Evolutionary conservation across 2,797 vertebrate genomes (phyloP).

Genomic region (Acanthurus tractus): DNA sequence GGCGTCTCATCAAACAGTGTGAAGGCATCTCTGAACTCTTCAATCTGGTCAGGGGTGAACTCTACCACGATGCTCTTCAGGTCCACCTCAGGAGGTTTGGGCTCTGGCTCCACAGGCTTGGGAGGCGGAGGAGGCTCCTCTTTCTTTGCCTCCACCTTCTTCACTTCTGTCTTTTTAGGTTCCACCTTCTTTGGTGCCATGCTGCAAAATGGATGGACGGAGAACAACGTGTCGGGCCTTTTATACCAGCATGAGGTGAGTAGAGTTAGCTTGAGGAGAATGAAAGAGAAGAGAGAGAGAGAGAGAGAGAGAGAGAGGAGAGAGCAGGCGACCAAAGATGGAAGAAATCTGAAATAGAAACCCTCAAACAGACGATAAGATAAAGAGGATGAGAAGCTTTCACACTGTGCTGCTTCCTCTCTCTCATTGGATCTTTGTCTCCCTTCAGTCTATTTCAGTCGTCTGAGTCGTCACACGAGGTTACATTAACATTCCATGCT

Average conservation of each 20-base stretch:
- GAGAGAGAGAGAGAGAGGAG: constrained; percentile 18
- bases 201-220: not conserved
- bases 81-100: constrained; percentile 87
- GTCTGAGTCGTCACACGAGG: not conserved
- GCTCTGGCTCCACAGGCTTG: constrained; percentile 71
- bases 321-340: constrained; percentile 61
- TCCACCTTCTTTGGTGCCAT: constrained; percentile 89
- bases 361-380: constrained; percentile 47
- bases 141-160: constrained; percentile 79
- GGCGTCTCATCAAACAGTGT: constrained; percentile 93
- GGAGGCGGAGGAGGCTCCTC: constrained; percentile 76
- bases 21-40: constrained; percentile 96
- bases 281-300: not conserved
- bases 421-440: not conserved
- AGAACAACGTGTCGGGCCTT: not conserved
- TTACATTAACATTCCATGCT: constrained; percentile 61
- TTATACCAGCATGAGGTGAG: constrained; percentile 42
- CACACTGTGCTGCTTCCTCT: too few relatives aligned
- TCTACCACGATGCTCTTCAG: constrained; percentile 89
- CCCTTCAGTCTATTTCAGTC: constrained; percentile 23
- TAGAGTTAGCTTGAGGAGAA: not conserved
- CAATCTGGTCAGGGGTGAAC: constrained; percentile 81
- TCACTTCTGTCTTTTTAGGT: constrained; percentile 83
- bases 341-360: constrained; percentile 72
- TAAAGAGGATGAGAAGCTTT: constrained; percentile 30